These are phyloP conservation scores for Helicolenus hilgendorfi DNA, from an alignment of 2,797 vertebrate genomes.

Conservation along the genomic window DNA sequence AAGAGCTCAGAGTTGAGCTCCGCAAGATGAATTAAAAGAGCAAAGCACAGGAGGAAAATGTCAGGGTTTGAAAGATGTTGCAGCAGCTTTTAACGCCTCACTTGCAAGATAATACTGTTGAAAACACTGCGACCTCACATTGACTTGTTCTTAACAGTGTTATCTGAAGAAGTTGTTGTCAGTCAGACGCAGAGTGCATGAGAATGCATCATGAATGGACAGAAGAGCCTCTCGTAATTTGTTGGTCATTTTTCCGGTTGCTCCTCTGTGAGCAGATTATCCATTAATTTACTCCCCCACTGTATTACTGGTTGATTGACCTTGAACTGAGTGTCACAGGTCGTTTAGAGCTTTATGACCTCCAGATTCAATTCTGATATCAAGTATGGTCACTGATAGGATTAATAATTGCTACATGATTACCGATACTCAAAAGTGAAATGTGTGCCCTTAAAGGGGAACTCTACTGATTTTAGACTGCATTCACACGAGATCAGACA, in stretches of 20 bases:
- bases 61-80: constrained; percentile 4
- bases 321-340: background rate
- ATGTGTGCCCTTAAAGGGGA: background rate
- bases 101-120: background rate
- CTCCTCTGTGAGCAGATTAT: constrained; percentile 15
- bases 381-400: background rate
- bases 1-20: background rate
- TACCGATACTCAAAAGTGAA: background rate
- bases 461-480: background rate
- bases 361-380: background rate
- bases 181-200: background rate
- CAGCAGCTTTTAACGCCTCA: background rate
- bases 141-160: background rate
- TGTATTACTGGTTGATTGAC: background rate
- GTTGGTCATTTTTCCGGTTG: background rate
- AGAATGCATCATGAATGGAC: background rate
- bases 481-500: too few relatives aligned
- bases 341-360: constrained; percentile 6
- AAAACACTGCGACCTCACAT: background rate
- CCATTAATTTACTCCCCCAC: constrained; percentile 38
- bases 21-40: constrained; percentile 16
- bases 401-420: background rate
- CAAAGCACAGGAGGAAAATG: background rate
- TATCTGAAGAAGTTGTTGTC: constrained; percentile 1
- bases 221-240: background rate